phyloP scores from a whole-genome alignment of 2,797 vertebrate species.

The Xenopus petersii region DNA sequence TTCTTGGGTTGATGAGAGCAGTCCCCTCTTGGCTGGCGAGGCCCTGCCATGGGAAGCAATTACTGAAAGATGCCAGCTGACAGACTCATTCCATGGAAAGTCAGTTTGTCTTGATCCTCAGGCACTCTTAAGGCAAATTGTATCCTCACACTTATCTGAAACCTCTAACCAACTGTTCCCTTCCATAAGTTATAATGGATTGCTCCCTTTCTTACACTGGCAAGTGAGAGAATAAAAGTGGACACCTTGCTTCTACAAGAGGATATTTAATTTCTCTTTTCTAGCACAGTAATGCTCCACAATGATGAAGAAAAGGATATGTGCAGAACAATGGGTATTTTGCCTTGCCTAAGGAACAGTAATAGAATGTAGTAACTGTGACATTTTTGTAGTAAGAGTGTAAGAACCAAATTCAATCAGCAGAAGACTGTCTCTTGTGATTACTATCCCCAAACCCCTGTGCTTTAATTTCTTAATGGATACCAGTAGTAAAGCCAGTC shows the following conservation, averaged over 20 bases:
- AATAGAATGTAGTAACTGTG: conserved; percentile 47
- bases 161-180: conserved; percentile 88
- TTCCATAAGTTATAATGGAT: conserved; percentile 88
- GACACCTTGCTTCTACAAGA: conserved; percentile 68
- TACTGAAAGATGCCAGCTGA: conserved; percentile 96
- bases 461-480: conserved; percentile 51
- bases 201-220: conserved; percentile 86
- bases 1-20: conserved; percentile 77
- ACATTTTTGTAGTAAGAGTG: conserved; percentile 50
- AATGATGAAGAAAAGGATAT: conserved; percentile 62
- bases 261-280: conserved; percentile 70
- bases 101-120: conserved; percentile 85
- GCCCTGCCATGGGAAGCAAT: conserved; percentile 98
- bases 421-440: conserved; percentile 51
- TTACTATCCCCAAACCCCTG: conserved; percentile 46
- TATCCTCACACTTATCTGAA: conserved; percentile 93
- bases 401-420: conserved; percentile 56
- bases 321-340: conserved; percentile 58
- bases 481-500: conserved; percentile 10
- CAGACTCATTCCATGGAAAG: conserved; percentile 88
- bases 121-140: conserved; percentile 98
- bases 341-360: conserved; percentile 60
- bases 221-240: conserved; percentile 74
- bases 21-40: conserved; percentile 77
- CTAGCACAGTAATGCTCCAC: conserved; percentile 63